Base-by-base conservation (phyloP, 2,888 invertebrate species). In the Trachelus stipa region DNA sequence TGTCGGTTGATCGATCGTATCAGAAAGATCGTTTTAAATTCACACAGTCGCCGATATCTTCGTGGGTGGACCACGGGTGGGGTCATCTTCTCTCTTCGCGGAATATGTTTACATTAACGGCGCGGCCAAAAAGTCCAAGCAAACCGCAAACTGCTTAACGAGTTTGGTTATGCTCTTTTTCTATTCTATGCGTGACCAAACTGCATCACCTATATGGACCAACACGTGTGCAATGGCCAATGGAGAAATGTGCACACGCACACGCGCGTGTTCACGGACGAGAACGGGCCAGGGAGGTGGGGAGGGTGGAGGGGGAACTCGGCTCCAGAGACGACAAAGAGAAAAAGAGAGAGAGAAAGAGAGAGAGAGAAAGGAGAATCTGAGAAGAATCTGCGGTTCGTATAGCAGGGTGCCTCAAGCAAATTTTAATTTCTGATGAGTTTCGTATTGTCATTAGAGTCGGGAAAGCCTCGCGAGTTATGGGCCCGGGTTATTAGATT, bases 101-200 rank as follows among this genome's bases (percentile, higher is more conserved):
- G 87, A 87, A 88, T 86, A 87, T 88, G 87, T 88, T 88, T 88
- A 86, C 88, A 87, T 87, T 87, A 87, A 87, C 86, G 82, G 81
- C 82, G 81, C 83, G 83, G 81, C 84, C 80, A 86, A 84, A 82
- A 83, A 81, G 80, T 82, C 77, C 80, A 81, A 81, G 80, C 81
- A 82, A 87, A 87, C 85, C 84, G 86, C 87, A 84, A 88, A 88
- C 85, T 84, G 87, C 87, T 88, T 86, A 88, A 88, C 88, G 88
- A 87, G 84, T 86, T 88, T 84, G 81, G 80, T 77, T 80, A 79
- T 82, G 77, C 77, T 81, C 78, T 80, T 82, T 81, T 80, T 82
- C 80, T 83, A 77, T 75, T 82, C 83, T 84, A 83, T 79, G 85
- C 85, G 80, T 82, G 84, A 81, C 82, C 80, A 79, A 79, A 77